phyloP scores from a whole-genome alignment of 2,797 vertebrate genomes.

The Menidia menidia region DNA sequence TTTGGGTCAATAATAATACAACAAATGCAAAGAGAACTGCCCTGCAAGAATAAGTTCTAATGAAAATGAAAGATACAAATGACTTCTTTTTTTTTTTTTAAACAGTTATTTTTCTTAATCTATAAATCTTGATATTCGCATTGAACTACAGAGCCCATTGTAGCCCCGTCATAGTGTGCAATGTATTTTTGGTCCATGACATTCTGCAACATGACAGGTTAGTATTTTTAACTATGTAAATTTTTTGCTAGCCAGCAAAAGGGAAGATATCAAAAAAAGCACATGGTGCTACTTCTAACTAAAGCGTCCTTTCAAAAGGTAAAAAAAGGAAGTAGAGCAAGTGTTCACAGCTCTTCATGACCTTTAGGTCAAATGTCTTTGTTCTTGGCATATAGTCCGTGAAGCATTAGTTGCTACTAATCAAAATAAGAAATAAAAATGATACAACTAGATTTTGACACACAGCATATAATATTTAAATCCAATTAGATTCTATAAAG shows the following conservation, averaged over 20 bases:
- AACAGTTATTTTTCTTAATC: no score
- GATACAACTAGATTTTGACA: background rate
- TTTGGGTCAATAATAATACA: conserved; percentile 9
- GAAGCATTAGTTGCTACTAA: background rate
- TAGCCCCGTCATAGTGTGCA: background rate
- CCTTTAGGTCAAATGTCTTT: background rate
- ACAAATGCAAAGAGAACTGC: background rate
- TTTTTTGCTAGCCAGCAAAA: background rate
- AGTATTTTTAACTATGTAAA: no score
- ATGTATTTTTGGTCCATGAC: background rate
- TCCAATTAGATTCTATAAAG: background rate
- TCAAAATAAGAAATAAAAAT: background rate
- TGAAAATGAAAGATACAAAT: no score
- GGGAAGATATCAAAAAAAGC: background rate
- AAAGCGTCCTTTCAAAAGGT: background rate
- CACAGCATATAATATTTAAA: background rate
- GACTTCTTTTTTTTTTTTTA: no score
- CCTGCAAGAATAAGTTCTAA: no score
- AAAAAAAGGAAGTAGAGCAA: background rate
- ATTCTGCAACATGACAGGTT: background rate
- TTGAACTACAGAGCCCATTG: background rate
- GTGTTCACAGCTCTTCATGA: background rate
- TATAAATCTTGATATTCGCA: background rate
- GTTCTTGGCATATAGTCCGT: background rate
- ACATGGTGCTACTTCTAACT: background rate